Conservation (phyloP, 2,113 vertebrate species). For the Bubo scandiacus region DNA sequence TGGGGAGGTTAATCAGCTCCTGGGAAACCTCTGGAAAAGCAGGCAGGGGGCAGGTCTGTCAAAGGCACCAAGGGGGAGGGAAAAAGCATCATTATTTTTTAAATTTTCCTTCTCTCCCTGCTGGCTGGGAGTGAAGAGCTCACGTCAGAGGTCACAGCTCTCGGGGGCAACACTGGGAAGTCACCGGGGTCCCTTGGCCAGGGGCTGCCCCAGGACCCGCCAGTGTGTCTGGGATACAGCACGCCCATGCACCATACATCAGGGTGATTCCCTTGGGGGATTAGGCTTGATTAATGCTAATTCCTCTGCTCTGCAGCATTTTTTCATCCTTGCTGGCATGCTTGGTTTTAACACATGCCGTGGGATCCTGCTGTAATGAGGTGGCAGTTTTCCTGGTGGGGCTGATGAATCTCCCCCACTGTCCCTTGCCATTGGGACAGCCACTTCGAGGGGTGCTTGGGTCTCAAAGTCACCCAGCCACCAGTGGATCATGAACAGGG, state of each 20-base stretch:
- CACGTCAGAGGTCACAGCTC: neutral
- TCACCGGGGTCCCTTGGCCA: neutral
- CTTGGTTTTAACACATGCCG: neutral
- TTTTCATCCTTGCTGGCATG: neutral
- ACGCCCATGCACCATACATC: fast-evolving
- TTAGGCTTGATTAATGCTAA: constrained; percentile 43
- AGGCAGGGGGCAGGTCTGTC: neutral
- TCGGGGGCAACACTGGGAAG: neutral
- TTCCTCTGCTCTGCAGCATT: neutral
- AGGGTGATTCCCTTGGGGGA: neutral
- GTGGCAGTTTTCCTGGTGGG: neutral
- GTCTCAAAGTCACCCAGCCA: neutral
- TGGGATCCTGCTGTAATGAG: neutral
- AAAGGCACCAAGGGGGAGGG: neutral
- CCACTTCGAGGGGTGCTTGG: neutral
- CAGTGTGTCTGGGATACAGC: neutral
- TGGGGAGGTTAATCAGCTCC: constrained; percentile 19
- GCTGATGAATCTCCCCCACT: neutral
- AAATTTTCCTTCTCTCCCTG: neutral
- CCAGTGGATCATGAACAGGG: neutral
- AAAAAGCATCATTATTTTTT: neutral
- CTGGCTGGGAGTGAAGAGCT: neutral
- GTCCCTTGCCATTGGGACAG: neutral
- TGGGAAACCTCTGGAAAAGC: constrained; percentile 19
- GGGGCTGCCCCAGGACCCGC: neutral